Evolutionary conservation across 2,113 vertebrate species (phyloP), one percentile per base, ranked within the genome.

Genomic region (Malurus melanocephalus): DNA sequence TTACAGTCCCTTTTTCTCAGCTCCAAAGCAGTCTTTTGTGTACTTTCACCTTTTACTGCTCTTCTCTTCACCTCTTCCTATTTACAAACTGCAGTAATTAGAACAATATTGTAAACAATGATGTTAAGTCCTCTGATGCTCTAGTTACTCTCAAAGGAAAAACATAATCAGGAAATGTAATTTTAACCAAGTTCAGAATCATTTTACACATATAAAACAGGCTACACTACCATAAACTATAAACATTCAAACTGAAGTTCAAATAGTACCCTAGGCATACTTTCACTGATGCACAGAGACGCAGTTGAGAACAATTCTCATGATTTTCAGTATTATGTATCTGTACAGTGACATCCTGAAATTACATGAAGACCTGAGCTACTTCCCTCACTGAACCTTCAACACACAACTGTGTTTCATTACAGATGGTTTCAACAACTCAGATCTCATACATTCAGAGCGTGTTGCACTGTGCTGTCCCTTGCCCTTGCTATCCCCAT

Each of bases 391-490:
- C 43, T 48, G 32, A 75, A 19, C 43, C 43, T 71, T 62, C 6
- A 2, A 18, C 14, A 43, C 35, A 5, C 3, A 23, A 6, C 18
- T 49, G 38, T 26, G 8, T 66, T 52, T 32, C 56, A 17, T 1
- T 18, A 28, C 19, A 67, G 57, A 62, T 40, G 2, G 0, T 57
- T 79, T 26, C 66, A 46, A 16, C 30, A 61, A 8, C 48, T 79
- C 16, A 26, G 35, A 45, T 13, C 62, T 48, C 5, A 0, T 8
- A 15, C 42, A 9, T 11, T 57, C 0, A 0, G 16, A 12, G 27
- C 20, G 10, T 16, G 7, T 11, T 62, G 48, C 33, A 11, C 80
- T 45, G 27, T 10, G 21, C 4, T 26, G 23, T 28, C n/a, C 51
- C 28, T 30, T 64, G 35, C 8, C 26, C 22, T 49, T 38, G 46